Evolutionary conservation across 2,113 vertebrate species (phyloP).

Genomic region (Amblyornis subalaris): DNA sequence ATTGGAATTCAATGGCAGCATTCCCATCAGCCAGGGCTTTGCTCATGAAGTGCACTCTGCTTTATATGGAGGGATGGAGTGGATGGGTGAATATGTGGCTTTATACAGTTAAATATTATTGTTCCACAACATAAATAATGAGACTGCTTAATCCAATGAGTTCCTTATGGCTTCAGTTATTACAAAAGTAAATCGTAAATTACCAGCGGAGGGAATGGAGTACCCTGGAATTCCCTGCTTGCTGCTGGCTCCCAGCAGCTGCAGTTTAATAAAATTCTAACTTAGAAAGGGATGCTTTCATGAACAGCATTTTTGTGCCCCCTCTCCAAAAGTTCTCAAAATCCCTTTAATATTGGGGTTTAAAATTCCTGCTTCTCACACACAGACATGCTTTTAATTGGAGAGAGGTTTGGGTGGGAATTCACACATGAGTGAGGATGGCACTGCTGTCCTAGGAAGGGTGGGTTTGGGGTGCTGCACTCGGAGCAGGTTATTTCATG

Average conservation of each 20-base stretch:
- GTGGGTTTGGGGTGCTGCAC: neutral
- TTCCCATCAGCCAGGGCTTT: neutral
- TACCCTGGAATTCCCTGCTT: neutral
- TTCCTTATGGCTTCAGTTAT: neutral
- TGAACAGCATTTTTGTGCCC: neutral
- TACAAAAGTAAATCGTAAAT: neutral
- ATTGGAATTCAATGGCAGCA: conserved; percentile 7
- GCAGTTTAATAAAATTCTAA: conserved; percentile 29
- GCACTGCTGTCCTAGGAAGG: neutral
- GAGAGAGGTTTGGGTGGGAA: neutral
- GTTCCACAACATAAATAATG: neutral
- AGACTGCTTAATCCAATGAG: conserved; percentile 6
- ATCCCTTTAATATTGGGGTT: neutral
- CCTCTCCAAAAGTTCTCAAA: neutral
- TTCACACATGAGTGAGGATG: fast-evolving
- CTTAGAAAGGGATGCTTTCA: neutral
- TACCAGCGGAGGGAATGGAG: neutral
- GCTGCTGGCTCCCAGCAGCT: conserved; percentile 13
- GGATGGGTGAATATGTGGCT: neutral
- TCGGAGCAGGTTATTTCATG: neutral
- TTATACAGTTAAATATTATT: neutral
- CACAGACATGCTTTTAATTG: neutral
- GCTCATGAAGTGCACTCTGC: neutral
- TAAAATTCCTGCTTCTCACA: neutral
- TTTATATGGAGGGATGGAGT: neutral